These are phyloP conservation scores for Oreortyx pictus DNA, from an alignment of 2,797 vertebrate genomes.

Conservation along the genomic window DNA sequence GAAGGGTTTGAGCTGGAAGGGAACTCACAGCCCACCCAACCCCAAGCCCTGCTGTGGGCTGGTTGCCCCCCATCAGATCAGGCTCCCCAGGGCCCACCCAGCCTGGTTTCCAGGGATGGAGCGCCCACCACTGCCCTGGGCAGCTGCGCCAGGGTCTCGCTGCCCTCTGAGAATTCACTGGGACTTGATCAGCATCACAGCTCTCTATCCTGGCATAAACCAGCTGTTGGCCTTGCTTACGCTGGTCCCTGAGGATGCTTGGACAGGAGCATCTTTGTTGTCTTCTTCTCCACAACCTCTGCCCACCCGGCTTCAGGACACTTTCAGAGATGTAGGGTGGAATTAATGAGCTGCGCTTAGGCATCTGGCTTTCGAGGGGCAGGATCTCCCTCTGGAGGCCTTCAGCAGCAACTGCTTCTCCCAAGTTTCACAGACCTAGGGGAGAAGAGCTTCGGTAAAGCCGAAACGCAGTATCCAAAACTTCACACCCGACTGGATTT, in stretches of 20 bases:
- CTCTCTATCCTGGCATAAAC: background rate
- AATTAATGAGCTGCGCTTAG: background rate
- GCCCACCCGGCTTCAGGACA: background rate
- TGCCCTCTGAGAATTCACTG: too few species aligned
- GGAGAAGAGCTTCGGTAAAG: background rate
- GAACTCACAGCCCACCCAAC: too few species aligned
- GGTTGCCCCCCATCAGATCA: too few species aligned
- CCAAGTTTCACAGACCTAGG: background rate
- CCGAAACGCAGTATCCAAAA: background rate
- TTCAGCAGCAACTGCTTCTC: background rate
- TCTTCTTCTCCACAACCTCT: background rate
- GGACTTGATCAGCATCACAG: background rate
- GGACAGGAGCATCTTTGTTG: background rate
- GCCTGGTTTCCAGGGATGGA: too few species aligned
- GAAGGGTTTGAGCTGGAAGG: background rate
- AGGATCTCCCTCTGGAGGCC: constrained; percentile 56
- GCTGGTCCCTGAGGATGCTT: background rate
- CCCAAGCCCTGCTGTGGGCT: too few species aligned
- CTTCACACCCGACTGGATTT: accelerated
- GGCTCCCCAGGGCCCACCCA: too few species aligned
- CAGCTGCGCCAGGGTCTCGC: too few species aligned
- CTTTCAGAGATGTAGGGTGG: background rate
- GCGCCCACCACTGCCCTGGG: too few species aligned
- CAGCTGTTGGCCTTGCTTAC: background rate
- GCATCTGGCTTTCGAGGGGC: background rate